These are phyloP conservation scores for Drosophila takahashii DNA, from an alignment of 1,140 invertebrate genomes.

Conservation along the genomic window DNA sequence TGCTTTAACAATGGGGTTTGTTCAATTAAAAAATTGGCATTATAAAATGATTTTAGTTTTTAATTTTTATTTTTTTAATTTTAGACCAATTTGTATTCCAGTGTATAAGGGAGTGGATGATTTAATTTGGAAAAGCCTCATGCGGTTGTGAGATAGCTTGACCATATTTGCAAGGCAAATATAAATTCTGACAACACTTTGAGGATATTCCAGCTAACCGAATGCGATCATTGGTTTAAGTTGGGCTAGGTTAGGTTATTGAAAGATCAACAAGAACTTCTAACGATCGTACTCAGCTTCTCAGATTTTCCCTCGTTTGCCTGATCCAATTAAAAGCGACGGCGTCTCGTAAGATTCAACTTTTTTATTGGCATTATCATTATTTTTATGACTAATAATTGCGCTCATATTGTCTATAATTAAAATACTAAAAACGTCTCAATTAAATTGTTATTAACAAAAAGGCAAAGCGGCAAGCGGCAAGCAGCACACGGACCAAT, in stretches of 20 bases:
- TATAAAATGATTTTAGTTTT: too few relatives aligned
- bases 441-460: constrained; percentile 80
- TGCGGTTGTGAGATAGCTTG: constrained; percentile 47
- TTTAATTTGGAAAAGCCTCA: constrained; percentile 17
- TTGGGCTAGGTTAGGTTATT: constrained; percentile 36
- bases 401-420: constrained; percentile 79
- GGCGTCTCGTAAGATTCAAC: constrained; percentile 48
- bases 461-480: constrained; percentile 69
- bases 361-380: constrained; percentile 77
- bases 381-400: constrained; percentile 81
- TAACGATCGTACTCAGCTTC: neutral
- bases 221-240: constrained; percentile 45
- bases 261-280: neutral
- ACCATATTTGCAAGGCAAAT: constrained; percentile 31
- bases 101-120: constrained; percentile 2
- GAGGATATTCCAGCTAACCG: constrained; percentile 34
- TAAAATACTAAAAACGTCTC: constrained; percentile 79
- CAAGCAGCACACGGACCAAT: constrained; percentile 52
- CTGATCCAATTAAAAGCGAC: constrained; percentile 67
- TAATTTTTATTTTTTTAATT: too few relatives aligned
- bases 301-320: neutral
- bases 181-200: constrained; percentile 2
- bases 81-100: too few relatives aligned
- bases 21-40: too few relatives aligned
- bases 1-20: too few relatives aligned